These are phyloP conservation scores for Eurystomus glaucurus DNA, from an alignment of 2,797 vertebrate species.

Conservation along the genomic window DNA sequence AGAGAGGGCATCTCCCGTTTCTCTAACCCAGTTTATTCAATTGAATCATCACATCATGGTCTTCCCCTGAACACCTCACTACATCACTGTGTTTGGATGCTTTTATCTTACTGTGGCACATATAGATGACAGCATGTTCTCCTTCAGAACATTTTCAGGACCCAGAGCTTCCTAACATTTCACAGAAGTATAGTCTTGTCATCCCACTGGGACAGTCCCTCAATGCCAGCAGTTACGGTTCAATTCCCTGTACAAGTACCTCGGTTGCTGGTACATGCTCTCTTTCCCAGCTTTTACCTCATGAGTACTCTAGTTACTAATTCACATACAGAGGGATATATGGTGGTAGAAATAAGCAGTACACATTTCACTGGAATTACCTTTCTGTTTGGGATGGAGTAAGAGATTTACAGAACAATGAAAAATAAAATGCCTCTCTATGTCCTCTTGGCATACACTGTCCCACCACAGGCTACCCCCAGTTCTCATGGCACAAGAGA, in stretches of 20 bases:
- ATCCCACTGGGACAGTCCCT: not conserved
- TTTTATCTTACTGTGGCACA: not conserved
- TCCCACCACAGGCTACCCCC: not conserved
- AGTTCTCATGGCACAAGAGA: not conserved
- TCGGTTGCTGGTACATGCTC: not conserved
- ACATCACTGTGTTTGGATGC: rapidly evolving
- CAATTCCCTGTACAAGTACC: not conserved
- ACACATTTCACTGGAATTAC: rapidly evolving
- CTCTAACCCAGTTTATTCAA: not conserved
- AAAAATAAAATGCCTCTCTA: not conserved
- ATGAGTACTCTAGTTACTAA: not conserved
- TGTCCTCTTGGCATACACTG: not conserved
- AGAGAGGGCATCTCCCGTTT: not conserved
- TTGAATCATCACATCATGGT: not conserved
- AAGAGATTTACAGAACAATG: not conserved
- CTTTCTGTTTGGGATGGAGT: not conserved
- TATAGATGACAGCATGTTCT: not conserved
- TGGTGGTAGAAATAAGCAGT: not conserved
- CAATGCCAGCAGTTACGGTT: not conserved
- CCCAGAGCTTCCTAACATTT: not conserved
- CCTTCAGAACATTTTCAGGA: not conserved
- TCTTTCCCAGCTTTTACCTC: not conserved
- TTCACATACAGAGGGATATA: rapidly evolving
- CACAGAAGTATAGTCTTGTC: not conserved
- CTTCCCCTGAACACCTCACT: not conserved